Conservation (phyloP, 2,888 invertebrate species). For the Troilus luridus region DNA sequence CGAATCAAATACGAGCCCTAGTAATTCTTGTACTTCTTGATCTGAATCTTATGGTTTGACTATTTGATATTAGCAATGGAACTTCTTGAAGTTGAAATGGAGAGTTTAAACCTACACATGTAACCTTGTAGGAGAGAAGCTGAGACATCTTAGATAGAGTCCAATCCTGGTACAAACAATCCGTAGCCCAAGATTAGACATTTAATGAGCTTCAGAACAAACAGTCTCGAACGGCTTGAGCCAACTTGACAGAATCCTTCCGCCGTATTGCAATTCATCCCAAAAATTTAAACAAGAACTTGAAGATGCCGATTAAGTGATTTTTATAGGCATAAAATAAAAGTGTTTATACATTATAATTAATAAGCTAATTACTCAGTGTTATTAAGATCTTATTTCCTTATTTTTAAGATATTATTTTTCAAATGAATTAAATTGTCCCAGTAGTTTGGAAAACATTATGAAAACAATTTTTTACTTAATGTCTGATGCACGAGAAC, state of each 20-base stretch:
- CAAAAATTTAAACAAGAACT: neutral
- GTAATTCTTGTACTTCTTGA: neutral
- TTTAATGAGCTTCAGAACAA: constrained; percentile 11
- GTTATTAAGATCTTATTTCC: too few relatives aligned
- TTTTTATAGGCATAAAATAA: too few relatives aligned
- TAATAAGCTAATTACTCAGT: too few relatives aligned
- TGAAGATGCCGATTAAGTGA: neutral
- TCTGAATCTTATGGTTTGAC: neutral
- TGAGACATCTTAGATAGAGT: neutral
- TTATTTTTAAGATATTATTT: too few relatives aligned
- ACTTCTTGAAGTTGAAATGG: neutral
- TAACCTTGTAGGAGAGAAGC: neutral
- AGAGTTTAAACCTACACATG: neutral
- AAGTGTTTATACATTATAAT: too few relatives aligned
- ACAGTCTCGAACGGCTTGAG: neutral
- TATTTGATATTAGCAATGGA: neutral
- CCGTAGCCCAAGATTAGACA: neutral
- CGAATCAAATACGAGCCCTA: too few relatives aligned
- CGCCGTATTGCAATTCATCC: neutral
- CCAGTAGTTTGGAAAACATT: too few relatives aligned
- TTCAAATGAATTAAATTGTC: too few relatives aligned
- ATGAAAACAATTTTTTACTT: too few relatives aligned
- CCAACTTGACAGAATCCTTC: neutral
- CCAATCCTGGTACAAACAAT: neutral
- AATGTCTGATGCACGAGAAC: too few relatives aligned